These are phyloP conservation scores for Thymelicus sylvestris DNA, from an alignment of 2,888 invertebrate species.

Conservation along the genomic window DNA sequence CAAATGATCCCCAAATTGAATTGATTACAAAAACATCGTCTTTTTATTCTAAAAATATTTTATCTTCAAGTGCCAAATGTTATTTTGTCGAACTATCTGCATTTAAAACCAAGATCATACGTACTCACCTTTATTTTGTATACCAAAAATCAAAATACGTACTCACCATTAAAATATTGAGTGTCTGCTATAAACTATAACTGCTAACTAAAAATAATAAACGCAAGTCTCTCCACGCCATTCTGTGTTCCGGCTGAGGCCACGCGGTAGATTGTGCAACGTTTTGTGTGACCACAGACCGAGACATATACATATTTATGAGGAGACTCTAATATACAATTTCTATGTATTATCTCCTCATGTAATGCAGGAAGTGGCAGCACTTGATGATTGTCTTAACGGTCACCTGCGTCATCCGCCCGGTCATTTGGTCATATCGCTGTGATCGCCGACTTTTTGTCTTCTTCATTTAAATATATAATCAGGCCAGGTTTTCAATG, in stretches of 20 bases:
- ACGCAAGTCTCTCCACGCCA: slow-evolving; percentile 45
- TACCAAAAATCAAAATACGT: too few relatives aligned
- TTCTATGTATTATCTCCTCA: slow-evolving; percentile 82
- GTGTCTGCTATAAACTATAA: too few relatives aligned
- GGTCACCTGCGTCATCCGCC: slow-evolving; percentile 66
- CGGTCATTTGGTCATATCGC: slow-evolving; percentile 61
- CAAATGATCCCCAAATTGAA: too few relatives aligned
- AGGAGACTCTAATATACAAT: slow-evolving; percentile 81
- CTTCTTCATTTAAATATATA: slow-evolving; percentile 40
- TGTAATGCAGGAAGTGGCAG: slow-evolving; percentile 80
- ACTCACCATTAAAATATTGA: too few relatives aligned
- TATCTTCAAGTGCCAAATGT: too few relatives aligned
- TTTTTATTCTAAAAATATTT: too few relatives aligned
- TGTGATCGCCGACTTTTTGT: slow-evolving; percentile 60
- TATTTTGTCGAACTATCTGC: too few relatives aligned
- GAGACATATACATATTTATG: slow-evolving; percentile 84
- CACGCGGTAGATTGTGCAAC: slow-evolving; percentile 79
- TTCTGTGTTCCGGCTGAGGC: slow-evolving; percentile 56
- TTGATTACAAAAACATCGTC: too few relatives aligned
- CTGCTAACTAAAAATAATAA: not conserved
- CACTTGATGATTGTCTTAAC: slow-evolving; percentile 80
- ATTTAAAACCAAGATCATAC: too few relatives aligned
- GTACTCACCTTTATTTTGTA: too few relatives aligned
- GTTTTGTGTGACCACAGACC: slow-evolving; percentile 78
- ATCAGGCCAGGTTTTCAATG: slow-evolving; percentile 42